Base-by-base conservation (phyloP, 1,140 invertebrate species). In the Cherax destructor region DNA sequence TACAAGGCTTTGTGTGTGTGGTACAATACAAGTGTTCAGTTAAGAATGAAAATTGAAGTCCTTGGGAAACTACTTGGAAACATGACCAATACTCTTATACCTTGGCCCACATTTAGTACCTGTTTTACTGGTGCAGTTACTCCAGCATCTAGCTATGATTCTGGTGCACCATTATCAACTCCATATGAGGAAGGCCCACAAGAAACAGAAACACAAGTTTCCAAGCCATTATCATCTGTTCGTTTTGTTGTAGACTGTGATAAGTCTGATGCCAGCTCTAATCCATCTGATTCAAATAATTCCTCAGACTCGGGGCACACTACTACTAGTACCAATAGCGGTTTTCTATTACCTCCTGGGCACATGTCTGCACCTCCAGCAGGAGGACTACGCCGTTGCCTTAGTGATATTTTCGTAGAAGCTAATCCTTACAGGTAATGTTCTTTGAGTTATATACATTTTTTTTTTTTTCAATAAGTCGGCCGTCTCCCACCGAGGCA, bases 1-100 rank as follows among this genome's bases (percentile, higher is more conserved):
- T 95, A 97, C 9, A 97, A 96, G 94, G 96, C 97, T 7, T 96
- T 99, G 95, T 98, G 97, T 94, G 95, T 98, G 5, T 99, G 98
- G 98, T 97, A 97, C 94, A 99, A 98, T 94, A 97, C 98, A 94
- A 98, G 97, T 0, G 96, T 96, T 94, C 97, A 98, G 94, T 96
- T 98, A 94, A 96, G 97, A 92, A 95, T 98, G 47, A 98, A 97
- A 94, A 94, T 98, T 76, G 95, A 97, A 92, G 96, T 97, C 91
- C 94, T 98, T 86, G 97, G 97, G 1, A 96, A 96, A 94, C 96
- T 98, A 65, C 94, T 98, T 30, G 95, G 95, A 92, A 94, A 96
- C 88, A 94, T 95, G 52, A 92, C 94, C 61, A 93, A 93, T 18
- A 92, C 92, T 30, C 93, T 93, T 81, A 91, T 94, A 47, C 94